A percentile compares a stretch with the other conserved stretches of the same genome.
Evolutionary conservation across 2,888 invertebrate species (phyloP).

Genomic region (Lamproptera curius): DNA sequence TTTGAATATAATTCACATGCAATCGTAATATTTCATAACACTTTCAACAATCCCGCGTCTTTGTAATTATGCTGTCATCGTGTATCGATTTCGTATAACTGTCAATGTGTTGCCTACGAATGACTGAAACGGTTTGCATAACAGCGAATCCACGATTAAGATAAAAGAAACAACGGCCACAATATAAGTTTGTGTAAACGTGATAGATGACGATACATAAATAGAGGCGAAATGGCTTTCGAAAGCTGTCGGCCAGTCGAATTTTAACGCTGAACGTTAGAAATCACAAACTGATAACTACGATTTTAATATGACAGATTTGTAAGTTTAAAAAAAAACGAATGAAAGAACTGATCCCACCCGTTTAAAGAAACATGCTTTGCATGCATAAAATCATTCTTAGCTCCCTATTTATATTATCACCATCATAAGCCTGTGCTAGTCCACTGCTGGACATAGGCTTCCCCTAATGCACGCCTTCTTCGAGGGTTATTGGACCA

Average conservation of each 20-base stretch:
- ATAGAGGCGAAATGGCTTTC: constrained; percentile 18
- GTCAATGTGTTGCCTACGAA: not conserved
- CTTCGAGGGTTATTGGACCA: no score
- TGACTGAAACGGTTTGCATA: not conserved
- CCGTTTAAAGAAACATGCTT: no score
- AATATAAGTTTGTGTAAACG: constrained; percentile 14
- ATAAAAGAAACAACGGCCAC: constrained; percentile 5
- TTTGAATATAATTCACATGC: no score
- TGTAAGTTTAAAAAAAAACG: not conserved
- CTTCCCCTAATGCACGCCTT: no score
- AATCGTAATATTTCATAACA: no score
- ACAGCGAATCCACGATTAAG: constrained; percentile 1
- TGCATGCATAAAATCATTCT: no score
- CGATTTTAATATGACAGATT: constrained; percentile 8
- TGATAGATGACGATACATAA: constrained; percentile 17
- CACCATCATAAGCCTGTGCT: no score
- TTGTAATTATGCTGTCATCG: not conserved
- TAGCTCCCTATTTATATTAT: no score
- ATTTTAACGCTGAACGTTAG: constrained; percentile 19
- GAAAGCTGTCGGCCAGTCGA: constrained; percentile 15
- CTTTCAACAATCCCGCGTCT: no score
- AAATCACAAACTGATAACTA: constrained; percentile 11
- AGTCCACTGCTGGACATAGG: no score
- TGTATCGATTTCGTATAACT: not conserved
- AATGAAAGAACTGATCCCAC: no score